Evolutionary conservation across 2,888 invertebrate genomes (phyloP), one percentile per base, ranked within the genome.

Genomic region (Cheilosia variabilis): DNA sequence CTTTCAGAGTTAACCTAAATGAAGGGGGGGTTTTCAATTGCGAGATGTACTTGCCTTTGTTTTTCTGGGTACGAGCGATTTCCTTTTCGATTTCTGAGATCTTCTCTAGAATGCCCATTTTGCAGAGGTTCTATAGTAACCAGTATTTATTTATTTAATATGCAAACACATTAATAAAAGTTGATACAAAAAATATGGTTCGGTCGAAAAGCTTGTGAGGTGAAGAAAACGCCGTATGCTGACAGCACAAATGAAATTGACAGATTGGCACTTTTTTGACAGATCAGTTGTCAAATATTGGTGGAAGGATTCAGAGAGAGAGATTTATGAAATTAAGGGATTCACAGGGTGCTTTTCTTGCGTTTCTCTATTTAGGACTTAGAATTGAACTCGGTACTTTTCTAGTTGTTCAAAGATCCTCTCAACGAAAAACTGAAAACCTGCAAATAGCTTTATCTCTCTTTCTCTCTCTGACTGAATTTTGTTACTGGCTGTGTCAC

Each of bases 71-170:
- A 89, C 98, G 94, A 17, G 98, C 97, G 88, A 99, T 99, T 95
- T 99, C 99, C 91, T 96, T 96, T 92, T 99, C 99, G 88, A 99
- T 99, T 94, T 99, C 99, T 5, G 98, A 96, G 92, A 99, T 99
- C 94, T 98, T 99, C 90, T 99, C 99, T 88, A 99, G 93, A 91
- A 99, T 99, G 89, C 99, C 99, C 99, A 99, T 99, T 77, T 88
- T 90, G 5, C 13, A 17, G 53, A 17, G 31, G 52, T 63, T 37
- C 17, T 69, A 22, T 55, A 37, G 9, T 15, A n/a, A 41, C n/a
- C 19, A 27, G 34, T 60, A 55, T 57, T 37, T 4, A 5, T 31
- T 60, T 65, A 69, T 45, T 47, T 50, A 69, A 57, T 43, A 47
- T 4, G 19, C 52, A 77, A 41, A 84, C 65, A 57, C 79, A 84